These are phyloP conservation scores for Synanthedon myopaeformis DNA, from an alignment of 2,888 invertebrate genomes.

Conservation along the genomic window DNA sequence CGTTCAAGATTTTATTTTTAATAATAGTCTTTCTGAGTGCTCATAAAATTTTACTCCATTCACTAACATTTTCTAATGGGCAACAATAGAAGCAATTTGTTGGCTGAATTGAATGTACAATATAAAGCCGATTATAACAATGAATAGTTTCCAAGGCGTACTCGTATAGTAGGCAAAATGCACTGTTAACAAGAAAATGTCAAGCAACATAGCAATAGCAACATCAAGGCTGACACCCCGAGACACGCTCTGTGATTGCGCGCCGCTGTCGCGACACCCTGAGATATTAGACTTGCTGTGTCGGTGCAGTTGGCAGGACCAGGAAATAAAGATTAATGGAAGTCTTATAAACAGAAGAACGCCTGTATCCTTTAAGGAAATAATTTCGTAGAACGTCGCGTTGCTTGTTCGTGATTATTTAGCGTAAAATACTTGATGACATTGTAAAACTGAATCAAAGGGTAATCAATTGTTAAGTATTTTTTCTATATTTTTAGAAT, in stretches of 20 bases:
- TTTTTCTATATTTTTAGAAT: too few relatives aligned
- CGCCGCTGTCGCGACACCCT: slow-evolving; percentile 44
- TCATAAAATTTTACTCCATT: too few relatives aligned
- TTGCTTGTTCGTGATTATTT: too few relatives aligned
- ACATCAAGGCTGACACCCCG: slow-evolving; percentile 33
- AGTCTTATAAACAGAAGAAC: not conserved
- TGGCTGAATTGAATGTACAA: too few relatives aligned
- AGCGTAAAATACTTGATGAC: too few relatives aligned
- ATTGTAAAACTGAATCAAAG: too few relatives aligned
- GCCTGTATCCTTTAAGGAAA: not conserved
- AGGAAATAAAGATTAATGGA: slow-evolving; percentile 14
- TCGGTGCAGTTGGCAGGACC: slow-evolving; percentile 26
- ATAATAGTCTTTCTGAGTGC: too few relatives aligned
- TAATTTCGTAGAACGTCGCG: not conserved
- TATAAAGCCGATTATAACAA: not conserved
- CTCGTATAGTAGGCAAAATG: slow-evolving; percentile 21
- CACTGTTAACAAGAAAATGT: slow-evolving; percentile 59
- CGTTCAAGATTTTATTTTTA: too few relatives aligned
- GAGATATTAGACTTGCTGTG: slow-evolving; percentile 61
- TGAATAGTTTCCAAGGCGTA: slow-evolving; percentile 9
- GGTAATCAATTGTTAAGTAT: too few relatives aligned
- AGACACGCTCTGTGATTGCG: slow-evolving; percentile 49
- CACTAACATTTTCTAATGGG: too few relatives aligned
- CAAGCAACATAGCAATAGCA: slow-evolving; percentile 52
- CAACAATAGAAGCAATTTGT: too few relatives aligned